Evolutionary conservation across 2,888 invertebrate species (phyloP).

Genomic region (Diarsia brunnea): DNA sequence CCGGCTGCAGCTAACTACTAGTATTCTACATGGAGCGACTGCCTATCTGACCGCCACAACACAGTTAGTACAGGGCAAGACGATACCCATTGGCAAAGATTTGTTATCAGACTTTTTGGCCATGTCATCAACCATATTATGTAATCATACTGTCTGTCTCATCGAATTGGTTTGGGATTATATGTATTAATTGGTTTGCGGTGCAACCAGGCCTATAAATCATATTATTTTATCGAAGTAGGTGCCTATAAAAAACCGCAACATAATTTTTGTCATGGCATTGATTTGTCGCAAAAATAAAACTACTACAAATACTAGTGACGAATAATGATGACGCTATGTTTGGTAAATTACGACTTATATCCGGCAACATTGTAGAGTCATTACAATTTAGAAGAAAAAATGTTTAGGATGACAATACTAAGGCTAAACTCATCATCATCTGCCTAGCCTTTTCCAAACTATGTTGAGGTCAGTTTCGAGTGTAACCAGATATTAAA

Average conservation of each 20-base stretch:
- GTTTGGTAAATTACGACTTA: slow-evolving; percentile 21
- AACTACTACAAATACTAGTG: slow-evolving; percentile 7
- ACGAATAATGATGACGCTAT: slow-evolving; percentile 27
- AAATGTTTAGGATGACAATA: background rate
- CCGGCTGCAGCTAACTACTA: too few relatives aligned
- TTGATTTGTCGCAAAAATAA: slow-evolving; percentile 30
- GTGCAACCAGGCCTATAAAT: background rate
- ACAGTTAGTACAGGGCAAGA: too few relatives aligned
- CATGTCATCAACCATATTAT: too few relatives aligned
- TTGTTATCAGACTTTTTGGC: too few relatives aligned
- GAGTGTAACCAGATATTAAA: too few relatives aligned
- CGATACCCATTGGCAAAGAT: too few relatives aligned
- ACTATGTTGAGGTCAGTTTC: too few relatives aligned
- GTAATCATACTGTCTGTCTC: background rate
- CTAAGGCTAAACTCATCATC: background rate
- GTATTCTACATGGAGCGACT: too few relatives aligned
- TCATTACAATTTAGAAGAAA: background rate
- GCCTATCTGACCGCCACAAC: too few relatives aligned
- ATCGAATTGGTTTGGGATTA: background rate
- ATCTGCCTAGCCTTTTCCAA: too few relatives aligned
- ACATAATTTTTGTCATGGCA: slow-evolving; percentile 16
- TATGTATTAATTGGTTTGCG: background rate
- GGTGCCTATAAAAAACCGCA: slow-evolving; percentile 9
- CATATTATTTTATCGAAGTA: background rate
- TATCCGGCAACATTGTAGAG: slow-evolving; percentile 22